Evolutionary conservation across 1,140 invertebrate species (phyloP).

Genomic region (Rhizoglyphus robini): DNA sequence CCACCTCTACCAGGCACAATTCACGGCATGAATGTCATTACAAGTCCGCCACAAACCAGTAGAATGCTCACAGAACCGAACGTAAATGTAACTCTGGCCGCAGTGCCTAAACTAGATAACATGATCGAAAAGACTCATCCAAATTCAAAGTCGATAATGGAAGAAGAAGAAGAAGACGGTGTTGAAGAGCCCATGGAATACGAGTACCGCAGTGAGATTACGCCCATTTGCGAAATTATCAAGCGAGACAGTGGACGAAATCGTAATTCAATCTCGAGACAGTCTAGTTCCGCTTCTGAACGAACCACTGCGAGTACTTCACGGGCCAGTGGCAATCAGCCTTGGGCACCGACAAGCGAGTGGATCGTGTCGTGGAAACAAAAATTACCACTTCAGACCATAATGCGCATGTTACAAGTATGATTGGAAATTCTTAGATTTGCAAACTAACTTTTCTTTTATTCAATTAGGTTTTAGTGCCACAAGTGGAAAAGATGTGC

Average conservation of each 20-base stretch:
- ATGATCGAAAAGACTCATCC: slow-evolving; percentile 85
- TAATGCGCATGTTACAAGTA: slow-evolving; percentile 85
- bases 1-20: not conserved
- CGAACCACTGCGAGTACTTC: not conserved
- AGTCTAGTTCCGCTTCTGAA: slow-evolving; percentile 7
- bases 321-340: not conserved
- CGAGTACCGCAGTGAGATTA: not conserved
- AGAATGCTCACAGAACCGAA: not conserved
- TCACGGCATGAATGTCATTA: not conserved
- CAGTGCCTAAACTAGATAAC: slow-evolving; percentile 72
- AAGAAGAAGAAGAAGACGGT: not conserved
- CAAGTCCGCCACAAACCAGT: not conserved
- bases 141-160: not conserved
- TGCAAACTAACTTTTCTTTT: slow-evolving; percentile 43
- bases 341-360: slow-evolving; percentile 53
- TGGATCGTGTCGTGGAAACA: slow-evolving; percentile 95
- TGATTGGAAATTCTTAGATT: not conserved
- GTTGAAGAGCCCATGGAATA: not conserved
- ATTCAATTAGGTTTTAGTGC: slow-evolving; percentile 90
- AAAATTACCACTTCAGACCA: slow-evolving; percentile 93
- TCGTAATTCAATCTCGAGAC: slow-evolving; percentile 18
- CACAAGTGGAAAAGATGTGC: slow-evolving; percentile 99
- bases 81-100: slow-evolving; percentile 52
- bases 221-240: not conserved
- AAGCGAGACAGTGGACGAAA: not conserved